Base-by-base conservation (phyloP, 1,140 invertebrate species). In the Homarus americanus region DNA sequence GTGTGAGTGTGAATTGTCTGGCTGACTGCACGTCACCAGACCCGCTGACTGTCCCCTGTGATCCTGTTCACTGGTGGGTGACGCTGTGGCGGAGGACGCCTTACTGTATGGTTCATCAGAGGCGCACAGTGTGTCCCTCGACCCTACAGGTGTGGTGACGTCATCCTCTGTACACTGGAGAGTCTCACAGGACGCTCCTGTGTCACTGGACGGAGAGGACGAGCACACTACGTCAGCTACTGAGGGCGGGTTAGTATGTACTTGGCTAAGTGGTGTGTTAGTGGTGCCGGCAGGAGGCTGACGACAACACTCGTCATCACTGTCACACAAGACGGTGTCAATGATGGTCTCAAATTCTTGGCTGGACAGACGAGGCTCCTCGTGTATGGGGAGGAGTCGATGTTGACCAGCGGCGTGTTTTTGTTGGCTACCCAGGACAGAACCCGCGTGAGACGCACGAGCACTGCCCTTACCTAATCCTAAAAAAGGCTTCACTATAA, bases 391-490 rank as follows among this genome's bases (percentile, higher is more conserved):
- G 34, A 75, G 82, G 75, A 85, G 84, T 17, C 53, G 12, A 69
- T 53, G 73, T 20, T n/a, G 84, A 58, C n/a, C 44, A 66, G 44
- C 20, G 34, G 24, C 49, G 7, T 53, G 32, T 82, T 79, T 91
- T n/a, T 72, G 40, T 82, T 89, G 36, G 63, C 58, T 75, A 72
- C 85, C 82, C 82, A 93, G 92, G 91, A 87, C 90, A 90, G 88
- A 58, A 82, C 90, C 76, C 78, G 80, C 76, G 38, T 88, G 92
- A 91, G 89, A 91, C 85, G 40, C 63, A 44, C 78, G 82, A 88
- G 86, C 76, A 82, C 83, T 92, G 90, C 87, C 91, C 92, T 91
- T 93, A 93, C 92, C 92, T 93, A 91, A 93, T 85, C 91, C 92
- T 93, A 93, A 93, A 93, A 93, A 93, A 93, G 92, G 91, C 90